Percentiles rank a stretch among this genome's conserved stretches.
These are phyloP conservation scores for Enteromius trimaculatus DNA, from an alignment of 2,797 vertebrate species.

Conservation along the genomic window DNA sequence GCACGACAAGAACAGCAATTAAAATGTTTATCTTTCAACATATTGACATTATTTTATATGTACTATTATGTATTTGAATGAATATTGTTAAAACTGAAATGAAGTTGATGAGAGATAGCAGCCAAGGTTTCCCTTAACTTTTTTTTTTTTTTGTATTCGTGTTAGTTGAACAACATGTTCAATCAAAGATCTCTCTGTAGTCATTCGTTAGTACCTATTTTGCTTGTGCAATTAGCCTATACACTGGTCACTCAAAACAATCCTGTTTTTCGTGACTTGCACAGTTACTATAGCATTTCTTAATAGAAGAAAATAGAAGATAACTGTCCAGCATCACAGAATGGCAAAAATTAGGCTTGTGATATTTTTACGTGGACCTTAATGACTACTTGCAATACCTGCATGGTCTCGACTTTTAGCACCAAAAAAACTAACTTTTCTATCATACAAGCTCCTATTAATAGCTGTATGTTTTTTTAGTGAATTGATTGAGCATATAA, in stretches of 20 bases:
- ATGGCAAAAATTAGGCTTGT: neutral
- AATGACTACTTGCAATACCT: neutral
- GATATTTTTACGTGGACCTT: neutral
- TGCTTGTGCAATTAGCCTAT: neutral
- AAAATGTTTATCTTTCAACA: neutral
- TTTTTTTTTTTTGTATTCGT: neutral
- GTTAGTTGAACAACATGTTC: neutral
- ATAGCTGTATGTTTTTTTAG: neutral
- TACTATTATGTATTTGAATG: neutral
- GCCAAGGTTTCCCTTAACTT: no score
- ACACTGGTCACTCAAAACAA: neutral
- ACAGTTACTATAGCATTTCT: neutral
- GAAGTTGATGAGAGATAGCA: no score
- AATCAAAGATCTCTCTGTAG: neutral
- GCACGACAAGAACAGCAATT: constrained; percentile 14
- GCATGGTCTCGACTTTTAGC: neutral
- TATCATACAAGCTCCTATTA: neutral
- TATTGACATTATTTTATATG: neutral
- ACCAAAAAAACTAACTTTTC: neutral
- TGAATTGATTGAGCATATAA: neutral
- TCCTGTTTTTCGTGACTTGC: neutral
- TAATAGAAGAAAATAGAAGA: neutral
- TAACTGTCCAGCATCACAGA: neutral
- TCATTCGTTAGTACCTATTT: neutral
- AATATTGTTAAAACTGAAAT: neutral